These are phyloP conservation scores for Jacana jacana DNA, from an alignment of 2,113 vertebrate species.

Conservation along the genomic window DNA sequence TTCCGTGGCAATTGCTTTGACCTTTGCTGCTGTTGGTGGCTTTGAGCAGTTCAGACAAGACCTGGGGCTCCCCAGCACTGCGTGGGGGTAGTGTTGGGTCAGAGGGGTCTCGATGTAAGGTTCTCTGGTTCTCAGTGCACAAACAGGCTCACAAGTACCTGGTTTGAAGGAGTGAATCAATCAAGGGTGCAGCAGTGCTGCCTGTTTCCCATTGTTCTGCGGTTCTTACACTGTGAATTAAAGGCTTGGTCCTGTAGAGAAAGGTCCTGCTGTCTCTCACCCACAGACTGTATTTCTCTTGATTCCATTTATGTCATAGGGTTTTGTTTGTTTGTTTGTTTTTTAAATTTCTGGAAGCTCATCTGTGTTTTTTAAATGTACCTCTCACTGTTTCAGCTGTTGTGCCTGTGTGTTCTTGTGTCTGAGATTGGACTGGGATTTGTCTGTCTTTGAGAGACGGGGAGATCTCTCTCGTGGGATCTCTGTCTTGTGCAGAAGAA, in stretches of 20 bases:
- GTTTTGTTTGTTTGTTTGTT: too few species aligned
- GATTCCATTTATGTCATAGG: not conserved
- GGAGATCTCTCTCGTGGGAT: not conserved
- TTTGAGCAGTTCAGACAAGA: not conserved
- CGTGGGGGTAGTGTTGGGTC: not conserved
- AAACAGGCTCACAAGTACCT: not conserved
- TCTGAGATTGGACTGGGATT: not conserved
- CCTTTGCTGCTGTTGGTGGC: not conserved
- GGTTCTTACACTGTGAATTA: not conserved
- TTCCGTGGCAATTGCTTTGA: not conserved
- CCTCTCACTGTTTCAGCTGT: not conserved
- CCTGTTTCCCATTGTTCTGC: not conserved
- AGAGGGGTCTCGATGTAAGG: not conserved
- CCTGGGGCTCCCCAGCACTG: not conserved
- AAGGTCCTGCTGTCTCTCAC: not conserved
- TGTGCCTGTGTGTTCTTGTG: not conserved
- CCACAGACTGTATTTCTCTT: fast-evolving
- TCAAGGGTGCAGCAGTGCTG: not conserved
- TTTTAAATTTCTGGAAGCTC: not conserved
- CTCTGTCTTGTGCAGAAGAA: not conserved
- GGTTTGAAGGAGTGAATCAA: not conserved
- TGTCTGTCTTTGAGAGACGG: not conserved
- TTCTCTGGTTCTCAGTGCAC: not conserved
- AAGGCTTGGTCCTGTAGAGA: not conserved
- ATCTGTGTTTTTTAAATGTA: not conserved